Base-by-base conservation (phyloP, 2,888 invertebrate genomes). In the Volucella inanis region DNA sequence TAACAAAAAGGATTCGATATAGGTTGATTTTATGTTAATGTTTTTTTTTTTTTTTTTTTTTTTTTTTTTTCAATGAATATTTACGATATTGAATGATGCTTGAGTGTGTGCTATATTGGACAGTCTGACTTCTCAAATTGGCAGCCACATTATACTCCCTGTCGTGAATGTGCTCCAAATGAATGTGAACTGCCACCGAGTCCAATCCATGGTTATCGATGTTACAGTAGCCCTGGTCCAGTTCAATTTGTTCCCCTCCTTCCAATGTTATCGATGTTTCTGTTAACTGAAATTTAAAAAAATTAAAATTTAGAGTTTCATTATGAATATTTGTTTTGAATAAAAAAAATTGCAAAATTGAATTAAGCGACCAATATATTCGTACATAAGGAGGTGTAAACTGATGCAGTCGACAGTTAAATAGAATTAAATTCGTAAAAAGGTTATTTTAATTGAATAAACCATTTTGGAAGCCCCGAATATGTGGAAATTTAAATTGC, bases 201-300 rank as follows among this genome's bases (percentile, higher is more conserved):
- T 91, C 92, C 91, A 92, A 89, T 92, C 91, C 91, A 92, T 92
- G 89, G 89, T 89, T 89, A 50, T 79, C 57, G 85, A 57, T 77
- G 74, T 80, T 65, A 75, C 75, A 75, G 70, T 65, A 62, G 61
- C 65, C 52, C 55, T 50, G 68, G 55, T 62, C 57, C 54, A 67
- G 39, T 82, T 55, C 47, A 31, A 45, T 64, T 64, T 68, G 39
- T 65, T 54, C 64, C 6, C 55, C 49, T 47, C 22, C 11, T 62
- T 65, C 49, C 62, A 52, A 18, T 50, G 14, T 50, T n/a, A 38
- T 54, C 31, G 38, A 62, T 71, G 41, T 54, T 39, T 52, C 15
- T 62, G 61, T 62, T 61, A 75, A 59, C 85, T 86, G 82, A 9
- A 80, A 74, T 70, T 12, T 65, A 64, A 74, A 22, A 14, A 14